Evolutionary conservation across 2,797 vertebrate genomes (phyloP), one percentile per base, ranked within the genome.

Genomic region (Micrastur ruficollis): DNA sequence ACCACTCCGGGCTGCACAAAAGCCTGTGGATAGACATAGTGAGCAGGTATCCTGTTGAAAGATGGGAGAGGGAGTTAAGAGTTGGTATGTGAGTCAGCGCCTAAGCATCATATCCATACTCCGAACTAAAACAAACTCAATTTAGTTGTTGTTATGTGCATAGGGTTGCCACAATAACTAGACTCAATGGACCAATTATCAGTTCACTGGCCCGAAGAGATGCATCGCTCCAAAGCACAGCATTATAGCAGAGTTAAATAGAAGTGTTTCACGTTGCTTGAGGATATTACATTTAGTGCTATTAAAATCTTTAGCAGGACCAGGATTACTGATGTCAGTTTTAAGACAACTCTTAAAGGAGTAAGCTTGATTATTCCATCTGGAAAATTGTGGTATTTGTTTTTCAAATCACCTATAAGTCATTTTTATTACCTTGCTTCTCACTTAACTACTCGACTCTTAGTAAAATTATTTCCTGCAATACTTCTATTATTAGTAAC

Each of bases 11-110:
- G 99, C 98, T 99, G 99, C 97, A 99, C 98, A 75, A 99, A 99
- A 95, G 99, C 99, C 98, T 99, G 99, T 56, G 99, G 99, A 97
- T 99, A 99, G 96, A 99, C 98, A 74, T 99, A 99, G 98, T 99
- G 99, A 95, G 99, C 99, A 20, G 99, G 99, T 96, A 99, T 99
- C 98, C 99, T 99, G 99, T 93, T 91, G 98, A 98, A 97, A 97
- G 98, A 98, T 3, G 97, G 96, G 96, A 97, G 94, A 96, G 44
- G 58, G 85, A 94, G 97, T 98, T 94, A 98, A 98, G 97, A 96
- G 59, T 15, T 18, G 34, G 52, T 38, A 86, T 0, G 22, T 6
- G 15, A 93, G 59, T 9, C 62, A 12, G 71, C 6, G 31, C 74
- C 36, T 10, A 55, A 50, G 79, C 2, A 4, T 47, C 90, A 81